Percentiles rank a stretch among this genome's conserved stretches.
Conservation (phyloP, 2,888 invertebrate genomes). For the Melanotus villosus region DNA sequence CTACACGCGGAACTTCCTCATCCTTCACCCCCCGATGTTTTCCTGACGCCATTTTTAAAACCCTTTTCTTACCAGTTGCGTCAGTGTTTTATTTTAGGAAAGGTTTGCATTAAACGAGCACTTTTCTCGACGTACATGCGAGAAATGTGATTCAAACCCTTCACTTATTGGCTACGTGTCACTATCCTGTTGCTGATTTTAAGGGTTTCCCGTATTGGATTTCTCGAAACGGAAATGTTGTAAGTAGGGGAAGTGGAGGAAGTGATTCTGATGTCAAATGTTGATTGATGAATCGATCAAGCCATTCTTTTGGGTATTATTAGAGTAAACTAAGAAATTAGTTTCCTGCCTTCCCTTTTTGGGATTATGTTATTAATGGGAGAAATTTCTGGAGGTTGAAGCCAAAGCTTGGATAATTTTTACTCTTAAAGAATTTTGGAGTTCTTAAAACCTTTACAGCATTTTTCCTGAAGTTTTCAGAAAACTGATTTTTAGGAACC, state of each 20-base stretch:
- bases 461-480: too few species aligned
- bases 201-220: neutral
- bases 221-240: neutral
- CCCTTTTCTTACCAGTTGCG: constrained; percentile 17
- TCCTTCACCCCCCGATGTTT: neutral
- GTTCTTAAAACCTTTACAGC: too few species aligned
- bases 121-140: neutral
- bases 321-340: too few species aligned
- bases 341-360: too few species aligned
- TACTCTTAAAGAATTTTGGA: too few species aligned
- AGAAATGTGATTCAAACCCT: neutral
- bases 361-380: too few species aligned
- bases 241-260: constrained; percentile 17
- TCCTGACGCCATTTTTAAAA: constrained; percentile 4
- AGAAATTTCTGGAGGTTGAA: too few species aligned
- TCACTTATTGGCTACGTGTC: constrained; percentile 3
- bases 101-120: neutral
- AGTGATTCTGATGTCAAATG: constrained; percentile 19
- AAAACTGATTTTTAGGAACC: too few species aligned
- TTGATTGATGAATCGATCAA: constrained; percentile 22
- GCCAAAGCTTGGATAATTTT: too few species aligned
- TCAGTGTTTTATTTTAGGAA: constrained; percentile 12
- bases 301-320: too few species aligned
- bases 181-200: neutral
- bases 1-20: neutral